These are phyloP conservation scores for Omphaloscelis lunosa DNA, from an alignment of 2,888 invertebrate genomes.

Conservation along the genomic window DNA sequence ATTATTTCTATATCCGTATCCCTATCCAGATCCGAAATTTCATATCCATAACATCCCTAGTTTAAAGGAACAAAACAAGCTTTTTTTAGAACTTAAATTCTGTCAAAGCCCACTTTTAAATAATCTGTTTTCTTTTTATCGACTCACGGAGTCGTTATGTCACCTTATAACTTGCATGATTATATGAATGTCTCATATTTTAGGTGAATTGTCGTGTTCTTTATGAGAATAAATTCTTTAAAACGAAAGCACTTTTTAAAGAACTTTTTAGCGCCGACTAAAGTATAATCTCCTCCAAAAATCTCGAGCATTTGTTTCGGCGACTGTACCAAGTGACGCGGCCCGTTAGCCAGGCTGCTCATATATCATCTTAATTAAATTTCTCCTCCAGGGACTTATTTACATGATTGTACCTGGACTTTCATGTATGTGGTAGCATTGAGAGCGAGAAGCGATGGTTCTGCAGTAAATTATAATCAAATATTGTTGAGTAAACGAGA, in stretches of 20 bases:
- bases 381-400: constrained; percentile 86
- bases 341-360: constrained; percentile 86
- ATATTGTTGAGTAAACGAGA: neutral
- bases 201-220: neutral
- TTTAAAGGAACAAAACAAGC: neutral
- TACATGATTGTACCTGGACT: constrained; percentile 85
- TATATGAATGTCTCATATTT: neutral
- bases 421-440: constrained; percentile 66
- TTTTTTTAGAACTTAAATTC: neutral
- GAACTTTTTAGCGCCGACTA: neutral
- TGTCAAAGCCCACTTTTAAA: neutral
- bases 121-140: neutral
- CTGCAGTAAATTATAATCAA: neutral
- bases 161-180: neutral
- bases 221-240: neutral
- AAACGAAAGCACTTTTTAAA: neutral
- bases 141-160: neutral
- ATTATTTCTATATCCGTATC: too few relatives aligned
- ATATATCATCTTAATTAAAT: constrained; percentile 91
- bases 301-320: constrained; percentile 66
- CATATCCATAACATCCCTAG: too few relatives aligned
- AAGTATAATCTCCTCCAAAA: constrained; percentile 52
- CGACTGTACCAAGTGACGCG: constrained; percentile 78
- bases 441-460: constrained; percentile 29
- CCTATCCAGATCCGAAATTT: too few relatives aligned